Percentiles rank a stretch among this genome's conserved stretches.
These are phyloP conservation scores for Carassius gibelio DNA, from an alignment of 2,113 vertebrate species.

Conservation along the genomic window DNA sequence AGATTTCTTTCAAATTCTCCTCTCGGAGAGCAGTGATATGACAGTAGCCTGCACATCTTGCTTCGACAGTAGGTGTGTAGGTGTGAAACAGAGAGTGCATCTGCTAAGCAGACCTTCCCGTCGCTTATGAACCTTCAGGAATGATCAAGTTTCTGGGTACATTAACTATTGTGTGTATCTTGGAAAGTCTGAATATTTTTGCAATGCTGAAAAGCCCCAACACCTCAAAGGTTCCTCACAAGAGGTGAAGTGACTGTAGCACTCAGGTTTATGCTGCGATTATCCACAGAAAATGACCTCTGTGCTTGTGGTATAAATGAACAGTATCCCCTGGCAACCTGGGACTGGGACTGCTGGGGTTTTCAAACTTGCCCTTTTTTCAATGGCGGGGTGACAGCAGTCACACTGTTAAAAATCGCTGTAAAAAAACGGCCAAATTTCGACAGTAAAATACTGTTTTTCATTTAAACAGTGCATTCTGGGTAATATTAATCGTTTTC, in stretches of 20 bases:
- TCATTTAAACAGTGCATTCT: too few species aligned
- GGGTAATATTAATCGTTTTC: too few species aligned
- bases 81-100: not conserved
- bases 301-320: slow-evolving; percentile 10
- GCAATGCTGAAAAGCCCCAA: not conserved
- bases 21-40: not conserved
- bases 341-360: not conserved
- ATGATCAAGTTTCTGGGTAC: slow-evolving; percentile 30
- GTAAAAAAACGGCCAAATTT: too few species aligned
- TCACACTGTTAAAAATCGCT: too few species aligned
- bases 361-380: slow-evolving; percentile 8
- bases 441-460: too few species aligned
- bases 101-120: slow-evolving; percentile 13
- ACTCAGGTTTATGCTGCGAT: slow-evolving; percentile 31
- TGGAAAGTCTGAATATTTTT: slow-evolving; percentile 5
- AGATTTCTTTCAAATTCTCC: not conserved
- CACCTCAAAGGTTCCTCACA: not conserved
- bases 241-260: slow-evolving; percentile 8
- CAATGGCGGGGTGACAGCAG: not conserved
- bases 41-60: slow-evolving; percentile 19
- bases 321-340: slow-evolving; percentile 25
- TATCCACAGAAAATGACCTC: slow-evolving; percentile 45
- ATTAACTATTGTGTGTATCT: not conserved
- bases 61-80: not conserved
- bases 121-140: slow-evolving; percentile 32